Conservation (phyloP, 2,888 invertebrate species). For the Sycophila texana region DNA sequence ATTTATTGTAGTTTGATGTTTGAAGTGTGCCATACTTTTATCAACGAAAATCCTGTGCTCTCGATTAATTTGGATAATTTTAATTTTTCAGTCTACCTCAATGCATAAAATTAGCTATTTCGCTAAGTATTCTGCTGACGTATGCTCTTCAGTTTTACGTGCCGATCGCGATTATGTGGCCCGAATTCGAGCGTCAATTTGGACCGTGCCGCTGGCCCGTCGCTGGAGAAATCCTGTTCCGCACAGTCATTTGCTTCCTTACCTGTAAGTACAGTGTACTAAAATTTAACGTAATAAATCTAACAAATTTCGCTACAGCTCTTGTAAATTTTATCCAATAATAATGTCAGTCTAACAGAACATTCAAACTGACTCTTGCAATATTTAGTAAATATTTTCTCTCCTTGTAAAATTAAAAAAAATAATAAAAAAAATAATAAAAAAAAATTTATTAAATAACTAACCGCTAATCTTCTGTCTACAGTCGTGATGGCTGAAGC, state of each 20-base stretch:
- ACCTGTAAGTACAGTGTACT: constrained; percentile 87
- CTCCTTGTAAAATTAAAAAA: too few relatives aligned
- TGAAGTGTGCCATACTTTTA: too few relatives aligned
- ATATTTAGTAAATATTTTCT: too few relatives aligned
- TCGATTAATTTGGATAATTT: background rate
- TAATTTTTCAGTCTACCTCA: constrained; percentile 83
- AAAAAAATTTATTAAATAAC: background rate
- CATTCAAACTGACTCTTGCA: too few relatives aligned
- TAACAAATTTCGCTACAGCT: too few relatives aligned
- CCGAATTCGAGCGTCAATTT: constrained; percentile 78
- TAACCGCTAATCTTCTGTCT: constrained; percentile 53
- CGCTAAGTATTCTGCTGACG: constrained; percentile 89
- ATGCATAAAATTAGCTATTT: constrained; percentile 89
- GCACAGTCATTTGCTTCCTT: constrained; percentile 84
- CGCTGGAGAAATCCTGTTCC: constrained; percentile 82
- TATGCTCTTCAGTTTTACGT: constrained; percentile 98
- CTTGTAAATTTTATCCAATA: too few relatives aligned
- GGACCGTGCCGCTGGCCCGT: constrained; percentile 79
- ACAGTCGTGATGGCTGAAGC: constrained; percentile 90
- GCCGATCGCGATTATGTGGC: constrained; percentile 93
- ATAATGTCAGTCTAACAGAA: too few relatives aligned
- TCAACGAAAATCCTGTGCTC: background rate
- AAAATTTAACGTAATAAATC: too few relatives aligned
- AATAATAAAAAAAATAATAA: too few relatives aligned
- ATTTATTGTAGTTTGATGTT: too few relatives aligned